Percentiles rank a stretch among this genome's conserved stretches.
phyloP scores from a whole-genome alignment of 2,888 invertebrate genomes.

The Molanna angustata region DNA sequence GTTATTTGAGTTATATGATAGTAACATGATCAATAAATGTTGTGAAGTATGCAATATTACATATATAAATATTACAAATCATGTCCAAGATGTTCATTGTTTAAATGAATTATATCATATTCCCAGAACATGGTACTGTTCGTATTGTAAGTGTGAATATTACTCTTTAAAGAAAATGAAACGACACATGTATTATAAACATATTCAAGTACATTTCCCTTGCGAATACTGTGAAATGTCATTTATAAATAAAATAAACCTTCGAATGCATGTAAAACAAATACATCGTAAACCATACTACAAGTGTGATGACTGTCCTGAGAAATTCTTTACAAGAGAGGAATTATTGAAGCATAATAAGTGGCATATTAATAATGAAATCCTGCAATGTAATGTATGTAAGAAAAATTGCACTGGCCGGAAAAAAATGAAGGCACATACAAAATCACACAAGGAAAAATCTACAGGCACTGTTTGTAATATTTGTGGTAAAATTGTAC shows the following conservation, averaged over 20 bases:
- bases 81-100: background rate
- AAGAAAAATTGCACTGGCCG: too few relatives aligned
- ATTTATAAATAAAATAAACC: background rate
- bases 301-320: background rate
- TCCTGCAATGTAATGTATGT: background rate
- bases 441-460: too few relatives aligned
- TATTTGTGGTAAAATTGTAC: too few relatives aligned
- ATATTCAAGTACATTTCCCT: background rate
- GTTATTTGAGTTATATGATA: background rate
- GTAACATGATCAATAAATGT: background rate
- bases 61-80: background rate
- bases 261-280: too few relatives aligned
- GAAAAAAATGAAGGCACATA: too few relatives aligned
- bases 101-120: background rate
- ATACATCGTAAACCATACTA: too few relatives aligned
- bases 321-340: background rate
- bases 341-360: background rate
- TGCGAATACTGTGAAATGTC: constrained; percentile 1
- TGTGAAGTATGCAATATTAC: constrained; percentile 1
- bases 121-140: constrained; percentile 1
- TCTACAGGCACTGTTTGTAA: too few relatives aligned
- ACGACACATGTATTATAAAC: constrained; percentile 2
- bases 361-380: constrained; percentile 9
- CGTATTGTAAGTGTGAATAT: constrained; percentile 1
- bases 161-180: constrained; percentile 10